Conservation (phyloP, 2,888 invertebrate species). For the Coremacera marginata region DNA sequence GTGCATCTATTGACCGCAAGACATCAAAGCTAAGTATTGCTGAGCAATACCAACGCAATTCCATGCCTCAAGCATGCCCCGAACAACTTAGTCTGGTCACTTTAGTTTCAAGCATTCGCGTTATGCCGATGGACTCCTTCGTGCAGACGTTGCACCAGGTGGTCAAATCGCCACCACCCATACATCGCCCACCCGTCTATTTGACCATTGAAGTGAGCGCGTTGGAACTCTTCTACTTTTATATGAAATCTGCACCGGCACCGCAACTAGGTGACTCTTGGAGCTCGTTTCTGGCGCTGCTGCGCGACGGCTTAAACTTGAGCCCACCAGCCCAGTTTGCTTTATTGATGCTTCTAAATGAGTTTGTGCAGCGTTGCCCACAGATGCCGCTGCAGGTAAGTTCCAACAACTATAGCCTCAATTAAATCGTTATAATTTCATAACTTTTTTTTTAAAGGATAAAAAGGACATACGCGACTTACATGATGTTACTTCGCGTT, state of each 20-base stretch:
- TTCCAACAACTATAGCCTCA: constrained; percentile 57
- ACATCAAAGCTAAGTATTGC: constrained; percentile 53
- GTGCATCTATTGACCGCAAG: constrained; percentile 67
- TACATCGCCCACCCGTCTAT: constrained; percentile 72
- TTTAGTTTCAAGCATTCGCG: constrained; percentile 82
- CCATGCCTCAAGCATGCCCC: constrained; percentile 72
- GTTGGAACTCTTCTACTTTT: constrained; percentile 84
- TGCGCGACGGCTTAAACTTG: constrained; percentile 80
- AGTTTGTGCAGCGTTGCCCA: constrained; percentile 84
- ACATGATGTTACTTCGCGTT: constrained; percentile 80
- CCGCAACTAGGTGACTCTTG: constrained; percentile 83
- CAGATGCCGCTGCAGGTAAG: constrained; percentile 73
- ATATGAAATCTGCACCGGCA: constrained; percentile 77
- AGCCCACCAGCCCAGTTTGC: constrained; percentile 84
- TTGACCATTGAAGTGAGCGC: constrained; percentile 83
- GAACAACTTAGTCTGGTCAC: constrained; percentile 84
- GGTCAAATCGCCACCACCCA: constrained; percentile 80
- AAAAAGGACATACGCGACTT: constrained; percentile 85
- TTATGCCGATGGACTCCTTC: constrained; percentile 86
- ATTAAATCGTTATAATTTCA: no score
- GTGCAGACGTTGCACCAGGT: constrained; percentile 86
- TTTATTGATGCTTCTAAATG: constrained; percentile 82
- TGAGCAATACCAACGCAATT: constrained; percentile 65
- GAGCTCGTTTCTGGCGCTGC: constrained; percentile 79
- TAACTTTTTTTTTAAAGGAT: constrained; percentile 43